Base-by-base conservation (phyloP, 2,797 vertebrate genomes). In the Oryzias dopingdopingensis region DNA sequence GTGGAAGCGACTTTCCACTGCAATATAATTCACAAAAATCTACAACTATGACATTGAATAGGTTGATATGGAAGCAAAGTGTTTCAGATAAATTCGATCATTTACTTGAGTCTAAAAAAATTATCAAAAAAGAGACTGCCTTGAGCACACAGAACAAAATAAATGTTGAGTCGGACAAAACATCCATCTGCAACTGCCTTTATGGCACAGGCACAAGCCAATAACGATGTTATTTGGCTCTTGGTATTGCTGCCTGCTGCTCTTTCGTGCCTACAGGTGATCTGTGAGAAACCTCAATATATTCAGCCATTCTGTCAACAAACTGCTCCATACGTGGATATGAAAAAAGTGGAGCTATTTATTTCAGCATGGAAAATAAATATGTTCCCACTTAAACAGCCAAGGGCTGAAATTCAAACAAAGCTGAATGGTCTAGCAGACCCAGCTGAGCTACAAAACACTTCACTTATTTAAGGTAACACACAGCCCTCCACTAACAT, bases 221-320 rank as follows among this genome's bases (percentile, higher is more conserved):
- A 89, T 88, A 90, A 88, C 59, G 40, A 76, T 64, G 76, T 83
- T 84, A 87, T 88, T 86, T 87, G 79, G 80, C 77, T 81, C 74
- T 75, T 74, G 71, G 81, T 82, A 72, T 87, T 85, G 79, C 71
- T 72, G 76, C 77, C 74, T 74, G 71, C 62, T 75, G 47, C 56
- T 63, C 74, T 80, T 68, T 65, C 1, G 49, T 81, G 82, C 84
- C 86, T 81, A 81, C 70, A 88, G 85, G 86, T 87, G 81, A 82
- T 77, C 67, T 74, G 76, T 77, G 66, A 62, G 62, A 78, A 76
- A 75, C 59, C 67, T 78, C 76, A 75, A 87, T 87, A 86, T 84
- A 86, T 86, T 77, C 70, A 72, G 75, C 49, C 67, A 64, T 66
- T 86, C 83, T 77, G 83, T 85, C 82, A 88, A 81, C 82, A 85